A percentile compares a stretch with the other conserved stretches of the same genome.
Conservation (phyloP, 2,888 invertebrate species). For the Eupithecia subfuscata region DNA sequence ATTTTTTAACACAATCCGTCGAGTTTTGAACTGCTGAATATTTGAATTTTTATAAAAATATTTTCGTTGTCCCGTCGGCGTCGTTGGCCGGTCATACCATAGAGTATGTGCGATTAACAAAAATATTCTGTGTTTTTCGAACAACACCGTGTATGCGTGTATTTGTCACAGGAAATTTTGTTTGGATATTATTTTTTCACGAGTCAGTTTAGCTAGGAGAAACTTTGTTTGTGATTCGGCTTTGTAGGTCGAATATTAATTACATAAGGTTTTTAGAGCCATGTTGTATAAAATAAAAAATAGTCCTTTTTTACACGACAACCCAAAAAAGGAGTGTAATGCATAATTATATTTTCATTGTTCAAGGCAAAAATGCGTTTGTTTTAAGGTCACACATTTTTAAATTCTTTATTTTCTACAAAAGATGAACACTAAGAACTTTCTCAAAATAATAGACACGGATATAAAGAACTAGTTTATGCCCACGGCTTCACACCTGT, state of each 20-base stretch:
- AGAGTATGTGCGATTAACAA: constrained; percentile 24
- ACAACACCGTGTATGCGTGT: constrained; percentile 30
- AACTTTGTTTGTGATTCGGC: background rate
- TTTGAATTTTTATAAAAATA: constrained; percentile 44
- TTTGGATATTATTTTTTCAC: constrained; percentile 41
- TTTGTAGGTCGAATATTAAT: background rate
- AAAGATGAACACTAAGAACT: no score
- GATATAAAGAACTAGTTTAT: no score
- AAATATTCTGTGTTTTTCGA: constrained; percentile 35
- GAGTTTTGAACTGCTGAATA: constrained; percentile 39
- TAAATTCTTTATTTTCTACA: no score
- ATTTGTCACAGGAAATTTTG: constrained; percentile 43
- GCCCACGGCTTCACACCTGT: no score
- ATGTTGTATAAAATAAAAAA: background rate
- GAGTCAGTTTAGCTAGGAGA: constrained; percentile 27
- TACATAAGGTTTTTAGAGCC: no score
- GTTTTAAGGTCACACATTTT: no score
- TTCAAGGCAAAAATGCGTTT: no score
- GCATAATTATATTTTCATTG: no score
- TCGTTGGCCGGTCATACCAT: background rate
- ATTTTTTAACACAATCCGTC: constrained; percentile 20
- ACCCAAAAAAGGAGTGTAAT: background rate
- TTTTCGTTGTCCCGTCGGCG: constrained; percentile 31
- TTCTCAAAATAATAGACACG: no score
- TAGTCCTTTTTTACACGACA: background rate